Evolutionary conservation across 2,888 invertebrate genomes (phyloP), one percentile per base, ranked within the genome.

Genomic region (Drosophila gaucha): DNA sequence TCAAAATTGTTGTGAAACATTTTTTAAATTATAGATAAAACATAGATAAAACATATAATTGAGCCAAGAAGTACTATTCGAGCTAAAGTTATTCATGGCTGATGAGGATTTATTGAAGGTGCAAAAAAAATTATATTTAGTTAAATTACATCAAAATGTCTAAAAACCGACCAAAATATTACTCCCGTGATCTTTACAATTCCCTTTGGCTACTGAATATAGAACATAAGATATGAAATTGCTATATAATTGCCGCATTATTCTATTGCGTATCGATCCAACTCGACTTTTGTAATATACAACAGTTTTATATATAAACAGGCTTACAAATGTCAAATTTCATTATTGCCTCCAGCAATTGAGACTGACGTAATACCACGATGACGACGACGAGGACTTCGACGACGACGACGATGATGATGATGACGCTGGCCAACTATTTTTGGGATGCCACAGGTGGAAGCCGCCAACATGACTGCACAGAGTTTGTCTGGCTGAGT

Each of bases 371-470:
- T 36, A 36, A 60, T 62, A 18, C 24, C 12, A 14, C 20, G 8
- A 30, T 26, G 33, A 9, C 22, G n/a, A 8, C 9, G n/a, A 31
- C 22, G 14, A n/a, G n/a, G n/a, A n/a, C n/a, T n/a, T n/a, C n/a
- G n/a, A 14, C 20, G 8, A 30, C 18, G 33, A 9, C 22, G n/a
- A 8, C 9, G n/a, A 31, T 14, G 14, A 43, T 30, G 50, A 38
- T 26, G 28, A 9, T 18, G 33, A 33, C 20, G 30, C 28, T 58
- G 54, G 30, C 35, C 14, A 55, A 58, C 74, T 35, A 47, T 35
- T 60, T 49, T 24, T 24, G 20, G 35, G 12, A 59, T 20, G 74
- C 74, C 68, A 73, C 78, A 77, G 74, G 78, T 77, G 78, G 68
- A 67, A 47, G 38, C n/a, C 47, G 31, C 9, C 41, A 24, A 33